Evolutionary conservation across 1,140 invertebrate species (phyloP).

Genomic region (Lepidotrigona ventralis): DNA sequence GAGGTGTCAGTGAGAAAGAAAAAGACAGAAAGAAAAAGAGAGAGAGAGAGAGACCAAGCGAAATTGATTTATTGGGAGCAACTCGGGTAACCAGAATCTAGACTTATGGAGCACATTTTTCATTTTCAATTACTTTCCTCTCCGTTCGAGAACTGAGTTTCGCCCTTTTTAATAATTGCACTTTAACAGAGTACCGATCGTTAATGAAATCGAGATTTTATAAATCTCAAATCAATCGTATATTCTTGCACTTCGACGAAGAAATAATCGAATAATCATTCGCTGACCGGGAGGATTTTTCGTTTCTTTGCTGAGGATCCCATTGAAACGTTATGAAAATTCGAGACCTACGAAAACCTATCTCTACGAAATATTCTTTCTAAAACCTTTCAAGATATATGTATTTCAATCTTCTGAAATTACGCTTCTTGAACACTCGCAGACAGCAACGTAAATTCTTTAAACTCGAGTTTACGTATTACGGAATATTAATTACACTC

Average conservation of each 20-base stretch:
- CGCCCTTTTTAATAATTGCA: not conserved
- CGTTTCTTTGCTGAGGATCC: not conserved
- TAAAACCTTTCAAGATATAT: too few species aligned
- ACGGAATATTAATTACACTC: not conserved
- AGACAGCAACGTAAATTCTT: too few species aligned
- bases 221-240: not conserved
- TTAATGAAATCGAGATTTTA: not conserved
- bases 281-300: not conserved
- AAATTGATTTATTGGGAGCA: conserved; percentile 8
- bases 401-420: not conserved
- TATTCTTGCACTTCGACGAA: not conserved
- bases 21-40: too few species aligned
- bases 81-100: not conserved
- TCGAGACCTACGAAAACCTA: too few species aligned
- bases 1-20: not conserved
- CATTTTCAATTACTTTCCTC: not conserved
- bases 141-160: not conserved
- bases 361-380: too few species aligned
- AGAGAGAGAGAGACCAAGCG: not conserved
- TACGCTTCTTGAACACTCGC: too few species aligned
- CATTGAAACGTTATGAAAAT: too few species aligned
- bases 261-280: not conserved
- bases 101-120: not conserved
- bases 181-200: too few species aligned
- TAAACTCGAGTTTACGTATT: not conserved